A percentile compares a stretch with the other conserved stretches of the same genome.
Evolutionary conservation across 2,797 vertebrate species (phyloP).

Genomic region (Triplophysa bombifrons): DNA sequence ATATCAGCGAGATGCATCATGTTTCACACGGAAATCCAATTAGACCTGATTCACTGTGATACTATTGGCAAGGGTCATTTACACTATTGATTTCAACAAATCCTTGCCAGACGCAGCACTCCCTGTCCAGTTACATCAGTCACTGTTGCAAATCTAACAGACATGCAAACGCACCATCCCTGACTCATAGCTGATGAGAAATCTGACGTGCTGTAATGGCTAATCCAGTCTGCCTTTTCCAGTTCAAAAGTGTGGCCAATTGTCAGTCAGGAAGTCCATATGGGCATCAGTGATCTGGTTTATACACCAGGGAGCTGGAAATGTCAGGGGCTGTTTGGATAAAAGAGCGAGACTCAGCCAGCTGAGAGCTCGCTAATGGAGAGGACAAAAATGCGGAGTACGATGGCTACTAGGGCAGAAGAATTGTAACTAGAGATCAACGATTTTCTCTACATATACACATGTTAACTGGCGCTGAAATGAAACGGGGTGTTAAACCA

Average conservation of each 20-base stretch:
- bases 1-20: constrained; percentile 19
- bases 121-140: constrained; percentile 21
- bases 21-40: constrained; percentile 59
- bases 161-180: constrained; percentile 27
- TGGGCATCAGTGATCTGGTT: not conserved
- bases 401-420: not conserved
- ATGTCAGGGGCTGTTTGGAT: constrained; percentile 1
- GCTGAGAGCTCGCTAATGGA: constrained; percentile 16
- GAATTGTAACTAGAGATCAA: not conserved
- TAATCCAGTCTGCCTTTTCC: constrained; percentile 44
- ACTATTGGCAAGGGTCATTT: constrained; percentile 42
- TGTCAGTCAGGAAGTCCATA: constrained; percentile 17
- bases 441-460: not conserved
- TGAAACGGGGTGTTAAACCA: no score
- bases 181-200: constrained; percentile 45
- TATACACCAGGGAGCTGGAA: constrained; percentile 13
- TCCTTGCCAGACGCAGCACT: constrained; percentile 26
- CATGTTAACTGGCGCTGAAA: not conserved
- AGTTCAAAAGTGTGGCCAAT: constrained; percentile 39
- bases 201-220: constrained; percentile 43
- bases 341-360: not conserved
- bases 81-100: constrained; percentile 48
- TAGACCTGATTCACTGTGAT: constrained; percentile 52
- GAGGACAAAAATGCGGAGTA: not conserved
- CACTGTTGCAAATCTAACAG: constrained; percentile 25